Evolutionary conservation across 1,140 invertebrate genomes (phyloP).

Genomic region (Chionoecetes opilio): DNA sequence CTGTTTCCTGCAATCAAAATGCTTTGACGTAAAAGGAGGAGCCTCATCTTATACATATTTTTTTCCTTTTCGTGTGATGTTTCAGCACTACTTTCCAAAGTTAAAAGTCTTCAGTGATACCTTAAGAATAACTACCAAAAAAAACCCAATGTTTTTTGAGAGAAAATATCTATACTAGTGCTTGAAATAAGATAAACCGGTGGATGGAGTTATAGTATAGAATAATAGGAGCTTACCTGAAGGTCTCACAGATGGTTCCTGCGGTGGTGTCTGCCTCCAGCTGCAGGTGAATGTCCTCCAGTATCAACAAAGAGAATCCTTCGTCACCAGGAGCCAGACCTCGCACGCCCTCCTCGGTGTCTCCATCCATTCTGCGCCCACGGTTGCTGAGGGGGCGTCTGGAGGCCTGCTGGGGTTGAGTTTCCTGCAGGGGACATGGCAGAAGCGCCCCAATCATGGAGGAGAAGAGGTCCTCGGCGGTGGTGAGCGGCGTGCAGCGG

Average conservation of each 20-base stretch:
- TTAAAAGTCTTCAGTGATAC: too few species aligned
- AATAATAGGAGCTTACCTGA: constrained; percentile 63
- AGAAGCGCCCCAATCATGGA: constrained; percentile 61
- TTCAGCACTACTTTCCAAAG: too few species aligned
- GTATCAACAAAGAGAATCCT: constrained; percentile 67
- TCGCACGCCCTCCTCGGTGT: background rate
- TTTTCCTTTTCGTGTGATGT: too few species aligned
- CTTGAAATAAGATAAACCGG: too few species aligned
- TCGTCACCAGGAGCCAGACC: constrained; percentile 66
- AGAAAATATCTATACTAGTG: too few species aligned
- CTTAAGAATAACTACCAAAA: too few species aligned
- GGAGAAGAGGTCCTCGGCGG: constrained; percentile 68
- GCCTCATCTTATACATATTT: too few species aligned
- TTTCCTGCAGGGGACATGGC: background rate
- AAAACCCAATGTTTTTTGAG: too few species aligned
- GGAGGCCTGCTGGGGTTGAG: background rate
- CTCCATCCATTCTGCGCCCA: background rate
- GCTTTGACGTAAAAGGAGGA: too few species aligned
- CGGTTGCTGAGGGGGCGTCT: background rate
- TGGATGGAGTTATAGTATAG: too few species aligned
- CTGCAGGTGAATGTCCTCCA: constrained; percentile 75
- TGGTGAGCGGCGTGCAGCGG: constrained; percentile 71
- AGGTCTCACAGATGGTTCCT: constrained; percentile 74
- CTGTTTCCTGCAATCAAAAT: too few species aligned
- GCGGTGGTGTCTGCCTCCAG: background rate